Evolutionary conservation across 2,797 vertebrate genomes (phyloP).

Genomic region (Poeciliopsis gracilis): DNA sequence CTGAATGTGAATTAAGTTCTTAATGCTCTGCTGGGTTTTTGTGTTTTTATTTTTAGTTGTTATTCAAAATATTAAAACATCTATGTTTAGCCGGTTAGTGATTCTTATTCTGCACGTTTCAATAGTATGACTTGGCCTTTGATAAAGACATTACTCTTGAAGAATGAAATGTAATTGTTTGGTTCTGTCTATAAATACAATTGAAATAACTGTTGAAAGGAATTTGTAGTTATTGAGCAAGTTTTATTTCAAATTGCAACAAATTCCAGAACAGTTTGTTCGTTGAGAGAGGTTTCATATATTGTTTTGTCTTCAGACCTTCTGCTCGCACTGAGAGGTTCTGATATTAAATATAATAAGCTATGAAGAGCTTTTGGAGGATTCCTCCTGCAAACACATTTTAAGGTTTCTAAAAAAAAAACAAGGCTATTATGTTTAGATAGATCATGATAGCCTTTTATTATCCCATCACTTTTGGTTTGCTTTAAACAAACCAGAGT

Average conservation of each 20-base stretch:
- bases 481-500: too few relatives aligned
- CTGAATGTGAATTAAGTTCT: conserved; percentile 30
- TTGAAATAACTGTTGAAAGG: neutral
- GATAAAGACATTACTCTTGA: conserved; percentile 3
- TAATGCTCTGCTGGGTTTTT: neutral
- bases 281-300: neutral
- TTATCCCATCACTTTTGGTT: neutral
- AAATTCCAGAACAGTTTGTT: neutral
- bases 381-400: neutral
- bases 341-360: neutral
- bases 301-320: neutral
- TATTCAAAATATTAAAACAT: conserved; percentile 11
- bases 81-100: conserved; percentile 3
- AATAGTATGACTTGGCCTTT: conserved; percentile 8
- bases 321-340: neutral
- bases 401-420: neutral
- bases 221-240: neutral
- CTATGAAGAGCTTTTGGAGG: neutral
- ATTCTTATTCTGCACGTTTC: conserved; percentile 12
- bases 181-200: neutral
- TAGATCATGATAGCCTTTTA: too few relatives aligned
- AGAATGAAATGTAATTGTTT: conserved; percentile 17
- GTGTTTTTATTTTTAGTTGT: conserved; percentile 22
- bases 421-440: neutral
- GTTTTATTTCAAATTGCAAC: neutral